These are phyloP conservation scores for Ctenochaetus hawaiiensis DNA, from an alignment of 2,797 vertebrate species.

Conservation along the genomic window DNA sequence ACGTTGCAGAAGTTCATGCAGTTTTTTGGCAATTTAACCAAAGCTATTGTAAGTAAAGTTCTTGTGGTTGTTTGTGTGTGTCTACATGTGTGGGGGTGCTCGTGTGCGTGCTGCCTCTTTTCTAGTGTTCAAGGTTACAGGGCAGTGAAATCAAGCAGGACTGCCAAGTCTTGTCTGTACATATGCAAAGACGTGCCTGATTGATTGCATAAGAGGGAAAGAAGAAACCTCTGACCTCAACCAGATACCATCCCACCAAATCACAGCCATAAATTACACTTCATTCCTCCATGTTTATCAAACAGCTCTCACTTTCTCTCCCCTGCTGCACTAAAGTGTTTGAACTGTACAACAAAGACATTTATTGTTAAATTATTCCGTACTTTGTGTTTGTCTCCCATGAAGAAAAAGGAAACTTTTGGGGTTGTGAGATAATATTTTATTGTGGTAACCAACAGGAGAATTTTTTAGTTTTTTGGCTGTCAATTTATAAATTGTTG, in stretches of 20 bases:
- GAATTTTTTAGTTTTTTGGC: constrained; percentile 21
- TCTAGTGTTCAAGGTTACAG: constrained; percentile 58
- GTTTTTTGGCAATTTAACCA: not conserved
- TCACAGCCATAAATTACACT: constrained; percentile 55
- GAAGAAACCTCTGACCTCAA: constrained; percentile 72
- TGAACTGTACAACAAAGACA: constrained; percentile 7
- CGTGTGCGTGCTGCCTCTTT: constrained; percentile 34
- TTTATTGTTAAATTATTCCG: constrained; percentile 6
- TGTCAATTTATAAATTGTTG: constrained; percentile 37
- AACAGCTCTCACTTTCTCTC: constrained; percentile 11
- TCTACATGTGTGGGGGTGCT: not conserved
- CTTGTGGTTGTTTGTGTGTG: not conserved
- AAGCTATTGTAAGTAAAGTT: not conserved
- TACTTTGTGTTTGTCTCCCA: constrained; percentile 4
- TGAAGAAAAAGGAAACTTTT: constrained; percentile 33
- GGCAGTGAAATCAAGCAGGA: constrained; percentile 55
- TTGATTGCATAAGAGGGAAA: constrained; percentile 74
- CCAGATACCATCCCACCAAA: constrained; percentile 52
- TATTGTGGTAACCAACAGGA: constrained; percentile 59
- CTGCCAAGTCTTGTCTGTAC: constrained; percentile 61
- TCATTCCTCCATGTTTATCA: constrained; percentile 55
- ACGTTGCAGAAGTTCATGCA: not conserved
- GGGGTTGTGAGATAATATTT: constrained; percentile 52
- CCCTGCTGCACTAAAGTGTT: constrained; percentile 9
- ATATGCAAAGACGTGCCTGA: constrained; percentile 65